phyloP scores from a whole-genome alignment of 2,113 vertebrate species.

The Rhea pennata region DNA sequence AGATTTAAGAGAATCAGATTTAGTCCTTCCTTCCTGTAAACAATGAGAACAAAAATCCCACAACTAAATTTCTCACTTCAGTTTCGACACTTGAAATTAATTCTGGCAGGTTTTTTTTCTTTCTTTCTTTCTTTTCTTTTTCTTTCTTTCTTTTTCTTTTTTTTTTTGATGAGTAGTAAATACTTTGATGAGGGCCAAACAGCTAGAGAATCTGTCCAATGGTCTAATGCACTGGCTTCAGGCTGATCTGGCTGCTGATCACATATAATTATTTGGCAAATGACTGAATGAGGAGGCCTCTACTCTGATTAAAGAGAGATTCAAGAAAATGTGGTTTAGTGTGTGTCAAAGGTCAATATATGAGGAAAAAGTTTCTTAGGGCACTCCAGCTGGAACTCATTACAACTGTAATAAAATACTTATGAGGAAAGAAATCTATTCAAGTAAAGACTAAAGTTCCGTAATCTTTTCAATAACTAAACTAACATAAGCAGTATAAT shows the following conservation, averaged over 20 bases:
- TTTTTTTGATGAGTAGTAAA: neutral
- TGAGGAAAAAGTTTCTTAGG: conserved; percentile 75
- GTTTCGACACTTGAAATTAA: neutral
- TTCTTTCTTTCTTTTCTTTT: neutral
- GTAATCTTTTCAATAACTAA: conserved; percentile 55
- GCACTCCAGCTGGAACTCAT: conserved; percentile 81
- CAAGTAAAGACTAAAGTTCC: conserved; percentile 28
- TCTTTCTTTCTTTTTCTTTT: no score
- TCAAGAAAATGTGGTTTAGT: conserved; percentile 75
- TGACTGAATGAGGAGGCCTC: conserved; percentile 18
- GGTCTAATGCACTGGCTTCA: neutral
- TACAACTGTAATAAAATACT: conserved; percentile 77
- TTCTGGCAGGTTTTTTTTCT: neutral
- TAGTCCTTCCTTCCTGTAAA: neutral
- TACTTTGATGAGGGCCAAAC: neutral
- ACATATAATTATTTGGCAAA: conserved; percentile 32
- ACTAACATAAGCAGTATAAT: conserved; percentile 17
- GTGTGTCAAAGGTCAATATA: conserved; percentile 82
- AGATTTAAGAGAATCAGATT: neutral
- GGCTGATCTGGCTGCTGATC: conserved; percentile 52
- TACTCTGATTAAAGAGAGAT: conserved; percentile 78
- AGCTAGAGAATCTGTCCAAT: conserved; percentile 2
- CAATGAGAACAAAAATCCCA: neutral
- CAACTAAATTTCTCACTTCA: neutral
- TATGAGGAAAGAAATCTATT: conserved; percentile 67